Conservation (phyloP, 1,140 invertebrate species). For the Ectropis grisescens region DNA sequence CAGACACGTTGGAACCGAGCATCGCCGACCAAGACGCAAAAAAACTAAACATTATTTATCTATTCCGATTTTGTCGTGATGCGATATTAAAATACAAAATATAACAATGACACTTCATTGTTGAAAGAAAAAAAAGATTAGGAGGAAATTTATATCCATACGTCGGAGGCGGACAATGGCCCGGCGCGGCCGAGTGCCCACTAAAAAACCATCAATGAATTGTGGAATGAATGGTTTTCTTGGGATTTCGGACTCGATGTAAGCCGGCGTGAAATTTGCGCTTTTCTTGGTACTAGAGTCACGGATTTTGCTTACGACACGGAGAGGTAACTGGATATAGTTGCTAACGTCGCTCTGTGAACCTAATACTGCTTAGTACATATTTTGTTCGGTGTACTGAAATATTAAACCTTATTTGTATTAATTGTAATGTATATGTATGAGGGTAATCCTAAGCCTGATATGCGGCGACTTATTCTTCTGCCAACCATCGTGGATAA, state of each 20-base stretch:
- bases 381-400: no score
- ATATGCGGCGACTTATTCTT: no score
- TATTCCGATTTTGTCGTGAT: slow-evolving; percentile 37
- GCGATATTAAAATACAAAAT: slow-evolving; percentile 59
- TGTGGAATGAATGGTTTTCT: no score
- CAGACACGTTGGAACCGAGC: slow-evolving; percentile 49
- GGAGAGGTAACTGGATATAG: no score
- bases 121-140: slow-evolving; percentile 43
- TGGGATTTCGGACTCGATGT: no score
- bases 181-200: slow-evolving; percentile 13
- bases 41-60: slow-evolving; percentile 53
- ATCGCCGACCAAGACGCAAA: slow-evolving; percentile 47
- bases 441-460: no score
- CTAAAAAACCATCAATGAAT: slow-evolving; percentile 44
- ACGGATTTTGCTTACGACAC: no score
- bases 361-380: no score
- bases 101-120: slow-evolving; percentile 53
- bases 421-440: no score
- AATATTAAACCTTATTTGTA: no score
- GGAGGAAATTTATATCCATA: slow-evolving; percentile 45
- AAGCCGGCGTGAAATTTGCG: slow-evolving; percentile 36
- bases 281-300: slow-evolving; percentile 12
- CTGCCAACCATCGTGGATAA: no score
- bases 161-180: slow-evolving; percentile 25
- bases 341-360: no score